Conservation (phyloP, 1,140 invertebrate genomes). For the Brachionus sp. region DNA sequence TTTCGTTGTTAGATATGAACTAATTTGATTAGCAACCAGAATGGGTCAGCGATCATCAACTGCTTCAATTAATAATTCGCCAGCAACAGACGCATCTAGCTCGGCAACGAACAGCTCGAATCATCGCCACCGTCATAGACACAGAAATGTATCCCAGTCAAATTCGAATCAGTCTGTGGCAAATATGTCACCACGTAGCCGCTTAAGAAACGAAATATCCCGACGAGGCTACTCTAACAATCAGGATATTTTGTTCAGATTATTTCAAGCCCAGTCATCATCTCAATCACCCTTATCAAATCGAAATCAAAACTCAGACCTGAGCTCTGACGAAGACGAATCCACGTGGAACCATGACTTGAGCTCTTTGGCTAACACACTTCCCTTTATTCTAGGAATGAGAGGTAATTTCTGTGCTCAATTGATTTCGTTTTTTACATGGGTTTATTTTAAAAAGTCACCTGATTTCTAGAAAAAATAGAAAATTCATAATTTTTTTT, state of each 20-base stretch:
- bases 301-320: slow-evolving; percentile 27
- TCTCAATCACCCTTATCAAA: slow-evolving; percentile 13
- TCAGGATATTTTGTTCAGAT: slow-evolving; percentile 11
- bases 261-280: slow-evolving; percentile 9
- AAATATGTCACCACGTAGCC: not conserved
- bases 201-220: slow-evolving; percentile 6
- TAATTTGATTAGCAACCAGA: not conserved
- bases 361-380: slow-evolving; percentile 10
- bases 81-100: not conserved
- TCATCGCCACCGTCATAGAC: not conserved
- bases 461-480: not conserved
- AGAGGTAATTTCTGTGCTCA: not conserved
- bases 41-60: slow-evolving; percentile 35
- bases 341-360: slow-evolving; percentile 30
- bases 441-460: not conserved
- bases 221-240: not conserved
- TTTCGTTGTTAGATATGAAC: not conserved
- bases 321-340: slow-evolving; percentile 43
- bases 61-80: not conserved
- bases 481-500: not conserved
- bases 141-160: slow-evolving; percentile 7
- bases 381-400: slow-evolving; percentile 40
- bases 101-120: not conserved
- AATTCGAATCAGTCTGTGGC: not conserved
- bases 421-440: not conserved